Conservation (phyloP, 2,113 vertebrate species). For the Probosciger aterrimus region DNA sequence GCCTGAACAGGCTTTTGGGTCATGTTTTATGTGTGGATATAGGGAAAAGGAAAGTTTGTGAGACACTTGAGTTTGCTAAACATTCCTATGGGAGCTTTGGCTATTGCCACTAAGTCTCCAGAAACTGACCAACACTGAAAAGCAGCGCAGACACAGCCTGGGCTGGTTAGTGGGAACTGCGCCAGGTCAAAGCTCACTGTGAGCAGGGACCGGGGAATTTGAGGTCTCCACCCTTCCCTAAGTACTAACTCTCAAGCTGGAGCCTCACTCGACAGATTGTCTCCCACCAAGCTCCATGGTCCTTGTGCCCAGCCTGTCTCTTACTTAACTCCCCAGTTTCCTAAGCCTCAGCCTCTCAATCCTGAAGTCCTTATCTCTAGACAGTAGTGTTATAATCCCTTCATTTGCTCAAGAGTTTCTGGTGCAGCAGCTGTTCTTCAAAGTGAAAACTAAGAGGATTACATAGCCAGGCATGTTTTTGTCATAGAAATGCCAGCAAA, state of each 20-base stretch:
- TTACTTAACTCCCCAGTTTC: neutral
- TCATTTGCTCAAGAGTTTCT: neutral
- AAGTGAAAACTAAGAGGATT: neutral
- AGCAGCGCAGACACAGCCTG: neutral
- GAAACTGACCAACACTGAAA: neutral
- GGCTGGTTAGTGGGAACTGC: neutral
- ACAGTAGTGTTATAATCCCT: neutral
- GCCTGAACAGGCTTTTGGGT: neutral
- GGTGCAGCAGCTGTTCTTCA: neutral
- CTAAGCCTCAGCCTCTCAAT: neutral
- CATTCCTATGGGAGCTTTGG: neutral
- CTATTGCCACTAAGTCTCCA: neutral
- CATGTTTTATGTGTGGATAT: neutral
- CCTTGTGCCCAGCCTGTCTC: neutral
- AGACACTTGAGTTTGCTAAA: neutral
- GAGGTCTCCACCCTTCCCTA: neutral
- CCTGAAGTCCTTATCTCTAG: neutral
- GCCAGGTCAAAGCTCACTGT: neutral
- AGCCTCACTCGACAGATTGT: neutral
- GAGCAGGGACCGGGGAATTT: accelerated
- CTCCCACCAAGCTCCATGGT: neutral
- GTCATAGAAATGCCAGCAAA: neutral
- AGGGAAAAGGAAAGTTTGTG: neutral
- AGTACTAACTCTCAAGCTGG: neutral
- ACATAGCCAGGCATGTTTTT: neutral